Evolutionary conservation across 2,797 vertebrate species (phyloP), one percentile per base, ranked within the genome.

Genomic region (Oophaga sylvatica): DNA sequence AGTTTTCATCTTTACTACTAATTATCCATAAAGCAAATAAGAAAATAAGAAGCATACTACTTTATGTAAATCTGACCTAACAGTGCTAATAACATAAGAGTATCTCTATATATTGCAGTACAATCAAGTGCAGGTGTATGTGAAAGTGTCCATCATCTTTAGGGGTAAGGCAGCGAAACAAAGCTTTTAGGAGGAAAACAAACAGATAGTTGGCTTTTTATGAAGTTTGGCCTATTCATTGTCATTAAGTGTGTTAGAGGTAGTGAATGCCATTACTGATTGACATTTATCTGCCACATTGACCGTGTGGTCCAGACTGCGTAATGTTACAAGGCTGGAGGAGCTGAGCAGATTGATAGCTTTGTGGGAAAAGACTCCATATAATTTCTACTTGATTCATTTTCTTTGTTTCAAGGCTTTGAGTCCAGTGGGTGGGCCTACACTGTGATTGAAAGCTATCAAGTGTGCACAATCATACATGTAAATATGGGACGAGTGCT

Each of bases 1-100:
- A 90, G 78, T 75, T 92, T 78, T 92, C 90, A 90, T 82, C 91
- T 89, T 92, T 90, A 91, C 77, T 90, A 89, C 92, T 93, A 94
- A 91, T 94, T 91, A 88, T 94, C 92, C 94, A 92, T 93, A 93
- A 90, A 93, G 86, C 92, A 92, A 92, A 92, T 96, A 95, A 91
- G 94, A 95, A 95, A 96, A 95, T 95, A 95, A 88, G 94, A 92
- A 90, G 92, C 92, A 91, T 86, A 85, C 77, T 65, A 90, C 59
- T 91, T 92, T 90, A 84, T 92, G 91, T 90, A 85, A 92, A 93
- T 83, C 91, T 93, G 94, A 93, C 89, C 89, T 92, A 91, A 91
- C 88, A 91, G 56, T 90, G 89, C 94, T 94, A 94, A 91, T 91
- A 94, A 95, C 94, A 83, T 94, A 94, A 93, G 91, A 92, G 93